These are phyloP conservation scores for Panorpa germanica DNA, from an alignment of 2,888 invertebrate genomes.

Conservation along the genomic window DNA sequence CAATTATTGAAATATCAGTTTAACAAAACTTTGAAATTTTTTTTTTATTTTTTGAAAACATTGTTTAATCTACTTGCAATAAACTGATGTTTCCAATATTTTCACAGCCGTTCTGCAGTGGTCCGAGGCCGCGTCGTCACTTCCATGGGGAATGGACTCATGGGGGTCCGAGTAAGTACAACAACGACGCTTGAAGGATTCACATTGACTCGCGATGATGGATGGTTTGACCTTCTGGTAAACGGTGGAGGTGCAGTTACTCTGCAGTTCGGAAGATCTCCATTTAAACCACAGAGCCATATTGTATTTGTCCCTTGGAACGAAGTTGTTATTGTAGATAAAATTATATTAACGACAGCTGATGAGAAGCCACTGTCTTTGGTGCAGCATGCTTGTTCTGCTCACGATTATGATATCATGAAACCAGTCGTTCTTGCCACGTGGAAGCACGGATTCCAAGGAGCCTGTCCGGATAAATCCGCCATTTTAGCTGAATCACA, in stretches of 20 bases:
- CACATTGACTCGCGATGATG: slow-evolving; percentile 79
- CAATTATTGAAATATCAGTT: slow-evolving; percentile 17
- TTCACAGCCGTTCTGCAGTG: slow-evolving; percentile 82
- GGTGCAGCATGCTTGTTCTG: slow-evolving; percentile 60
- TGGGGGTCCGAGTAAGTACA: slow-evolving; percentile 90
- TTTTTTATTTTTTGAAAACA: slow-evolving; percentile 12
- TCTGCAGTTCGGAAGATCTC: slow-evolving; percentile 81
- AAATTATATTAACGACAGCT: slow-evolving; percentile 61
- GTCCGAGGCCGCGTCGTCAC: slow-evolving; percentile 90
- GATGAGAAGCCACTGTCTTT: slow-evolving; percentile 53
- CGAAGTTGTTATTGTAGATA: slow-evolving; percentile 88
- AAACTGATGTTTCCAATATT: slow-evolving; percentile 11
- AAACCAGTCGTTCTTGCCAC: slow-evolving; percentile 84
- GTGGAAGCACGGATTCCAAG: slow-evolving; percentile 90
- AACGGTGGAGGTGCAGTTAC: slow-evolving; percentile 98
- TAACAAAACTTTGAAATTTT: slow-evolving; percentile 11
- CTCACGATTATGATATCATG: slow-evolving; percentile 84
- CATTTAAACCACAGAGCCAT: slow-evolving; percentile 72
- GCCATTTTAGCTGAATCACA: slow-evolving; percentile 81
- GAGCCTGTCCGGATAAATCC: slow-evolving; percentile 83
- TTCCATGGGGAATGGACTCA: slow-evolving; percentile 77
- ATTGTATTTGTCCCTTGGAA: slow-evolving; percentile 94
- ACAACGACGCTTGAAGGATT: slow-evolving; percentile 90
- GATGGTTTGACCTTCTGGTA: slow-evolving; percentile 95
- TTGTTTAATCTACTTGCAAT: slow-evolving; percentile 11